phyloP scores from a whole-genome alignment of 1,140 invertebrate genomes.

The Dryas iulia region DNA sequence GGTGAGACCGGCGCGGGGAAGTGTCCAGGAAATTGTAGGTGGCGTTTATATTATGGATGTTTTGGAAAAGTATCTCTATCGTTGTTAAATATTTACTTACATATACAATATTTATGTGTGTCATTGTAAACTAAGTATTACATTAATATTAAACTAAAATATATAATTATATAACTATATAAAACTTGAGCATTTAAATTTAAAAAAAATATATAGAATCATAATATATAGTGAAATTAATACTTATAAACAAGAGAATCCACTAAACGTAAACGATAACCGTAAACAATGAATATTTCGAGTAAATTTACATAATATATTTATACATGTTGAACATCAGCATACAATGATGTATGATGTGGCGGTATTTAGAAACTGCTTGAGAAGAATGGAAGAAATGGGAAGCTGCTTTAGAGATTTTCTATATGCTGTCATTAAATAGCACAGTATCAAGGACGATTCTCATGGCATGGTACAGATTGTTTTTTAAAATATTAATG shows the following conservation, averaged over 20 bases:
- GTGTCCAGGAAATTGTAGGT: slow-evolving; percentile 17
- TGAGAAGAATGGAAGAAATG: background rate
- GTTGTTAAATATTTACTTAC: slow-evolving; percentile 70
- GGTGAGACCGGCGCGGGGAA: slow-evolving; percentile 8
- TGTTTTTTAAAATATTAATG: background rate
- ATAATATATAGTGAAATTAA: slow-evolving; percentile 29
- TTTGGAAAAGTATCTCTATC: slow-evolving; percentile 56
- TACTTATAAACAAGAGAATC: slow-evolving; percentile 19
- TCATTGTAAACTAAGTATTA: slow-evolving; percentile 56
- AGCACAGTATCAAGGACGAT: background rate
- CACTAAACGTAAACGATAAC: background rate
- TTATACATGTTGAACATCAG: slow-evolving; percentile 20
- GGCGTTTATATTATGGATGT: slow-evolving; percentile 52
- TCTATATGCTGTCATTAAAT: slow-evolving; percentile 9
- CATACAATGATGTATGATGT: slow-evolving; percentile 16
- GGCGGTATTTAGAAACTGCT: slow-evolving; percentile 7
- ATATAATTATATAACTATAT: slow-evolving; percentile 44
- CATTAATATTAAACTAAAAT: slow-evolving; percentile 41
- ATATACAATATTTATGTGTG: slow-evolving; percentile 60
- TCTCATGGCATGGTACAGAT: background rate
- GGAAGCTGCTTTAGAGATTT: slow-evolving; percentile 15
- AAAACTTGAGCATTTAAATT: slow-evolving; percentile 43
- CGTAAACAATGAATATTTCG: slow-evolving; percentile 28
- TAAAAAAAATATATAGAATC: slow-evolving; percentile 22
- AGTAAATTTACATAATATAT: slow-evolving; percentile 35